These are phyloP conservation scores for Microtus ochrogaster DNA, from an alignment of 2,113 vertebrate genomes.

Conservation along the genomic window DNA sequence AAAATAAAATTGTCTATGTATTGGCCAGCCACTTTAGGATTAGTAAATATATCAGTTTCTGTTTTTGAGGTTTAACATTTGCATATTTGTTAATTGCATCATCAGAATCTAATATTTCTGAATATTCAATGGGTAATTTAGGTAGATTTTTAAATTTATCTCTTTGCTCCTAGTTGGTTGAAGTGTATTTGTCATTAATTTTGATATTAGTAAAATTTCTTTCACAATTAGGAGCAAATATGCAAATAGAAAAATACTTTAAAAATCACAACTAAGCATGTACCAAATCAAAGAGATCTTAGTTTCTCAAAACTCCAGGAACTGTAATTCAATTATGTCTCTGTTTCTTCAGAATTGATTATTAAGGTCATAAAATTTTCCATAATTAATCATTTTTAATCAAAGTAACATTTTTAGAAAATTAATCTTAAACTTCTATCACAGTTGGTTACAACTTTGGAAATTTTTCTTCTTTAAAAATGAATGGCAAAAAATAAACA, in stretches of 20 bases:
- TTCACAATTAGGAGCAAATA: background rate
- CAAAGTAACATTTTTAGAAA: constrained; percentile 8
- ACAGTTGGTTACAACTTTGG: background rate
- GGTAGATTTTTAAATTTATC: background rate
- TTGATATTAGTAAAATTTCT: background rate
- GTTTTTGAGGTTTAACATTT: background rate
- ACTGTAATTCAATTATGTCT: background rate
- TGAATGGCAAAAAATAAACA: background rate
- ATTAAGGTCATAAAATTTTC: background rate
- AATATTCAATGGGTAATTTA: background rate
- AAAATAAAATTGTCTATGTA: background rate
- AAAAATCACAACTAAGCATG: background rate
- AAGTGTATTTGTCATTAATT: background rate
- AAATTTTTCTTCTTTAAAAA: constrained; percentile 28
- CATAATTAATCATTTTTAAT: background rate
- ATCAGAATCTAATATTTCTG: constrained; percentile 36
- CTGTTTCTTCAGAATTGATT: constrained; percentile 5
- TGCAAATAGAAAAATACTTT: background rate
- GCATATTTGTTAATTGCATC: constrained; percentile 15
- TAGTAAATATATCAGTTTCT: constrained; percentile 22
- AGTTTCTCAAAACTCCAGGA: background rate
- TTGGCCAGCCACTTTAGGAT: background rate
- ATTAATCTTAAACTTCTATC: background rate
- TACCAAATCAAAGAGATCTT: background rate
- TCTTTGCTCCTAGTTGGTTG: background rate